Conservation (phyloP, 2,113 vertebrate species). For the Zosterops lateralis region DNA sequence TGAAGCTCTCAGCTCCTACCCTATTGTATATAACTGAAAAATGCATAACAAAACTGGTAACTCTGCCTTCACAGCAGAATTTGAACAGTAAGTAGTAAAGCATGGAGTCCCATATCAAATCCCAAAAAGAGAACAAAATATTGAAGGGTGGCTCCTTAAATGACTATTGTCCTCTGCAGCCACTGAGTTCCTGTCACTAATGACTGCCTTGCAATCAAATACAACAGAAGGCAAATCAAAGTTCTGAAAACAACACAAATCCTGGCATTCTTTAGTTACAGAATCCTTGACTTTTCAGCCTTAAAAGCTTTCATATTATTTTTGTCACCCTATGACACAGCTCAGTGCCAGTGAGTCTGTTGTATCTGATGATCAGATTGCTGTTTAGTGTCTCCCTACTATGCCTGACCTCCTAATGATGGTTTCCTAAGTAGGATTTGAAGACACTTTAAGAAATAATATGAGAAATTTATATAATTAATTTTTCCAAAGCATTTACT, state of each 20-base stretch:
- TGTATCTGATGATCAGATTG: not conserved
- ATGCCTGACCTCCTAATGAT: not conserved
- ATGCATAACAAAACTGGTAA: not conserved
- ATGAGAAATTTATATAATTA: not conserved
- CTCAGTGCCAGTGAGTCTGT: not conserved
- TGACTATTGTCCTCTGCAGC: not conserved
- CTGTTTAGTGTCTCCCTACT: not conserved
- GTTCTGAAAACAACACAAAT: not conserved
- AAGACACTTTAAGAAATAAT: not conserved
- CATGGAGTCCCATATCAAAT: not conserved
- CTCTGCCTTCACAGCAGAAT: not conserved
- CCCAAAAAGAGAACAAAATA: not conserved
- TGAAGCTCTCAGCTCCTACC: not conserved
- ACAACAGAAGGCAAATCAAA: not conserved
- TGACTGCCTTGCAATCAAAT: not conserved
- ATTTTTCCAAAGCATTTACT: not conserved
- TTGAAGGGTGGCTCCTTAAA: not conserved
- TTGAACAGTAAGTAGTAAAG: not conserved
- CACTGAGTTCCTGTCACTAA: not conserved
- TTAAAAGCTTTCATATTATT: not conserved
- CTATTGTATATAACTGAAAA: not conserved
- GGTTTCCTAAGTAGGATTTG: not conserved
- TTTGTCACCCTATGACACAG: not conserved
- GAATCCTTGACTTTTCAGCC: not conserved
- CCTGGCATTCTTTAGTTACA: not conserved